A percentile compares a stretch with the other conserved stretches of the same genome.
Conservation (phyloP, 1,140 invertebrate genomes). For the Oryctes rhinoceros region DNA sequence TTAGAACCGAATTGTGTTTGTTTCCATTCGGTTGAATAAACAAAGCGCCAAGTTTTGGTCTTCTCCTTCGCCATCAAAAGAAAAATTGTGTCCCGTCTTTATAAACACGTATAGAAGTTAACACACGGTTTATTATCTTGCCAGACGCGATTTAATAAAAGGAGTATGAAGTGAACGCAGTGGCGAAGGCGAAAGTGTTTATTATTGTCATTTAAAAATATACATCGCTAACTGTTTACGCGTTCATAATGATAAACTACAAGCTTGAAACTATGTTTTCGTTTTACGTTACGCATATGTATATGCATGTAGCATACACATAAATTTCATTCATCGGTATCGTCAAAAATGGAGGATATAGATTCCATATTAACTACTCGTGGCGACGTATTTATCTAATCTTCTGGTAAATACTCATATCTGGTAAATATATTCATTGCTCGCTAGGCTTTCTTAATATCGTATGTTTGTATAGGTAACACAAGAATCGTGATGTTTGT, state of each 20-base stretch:
- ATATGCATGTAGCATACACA: not conserved
- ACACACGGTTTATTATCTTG: not conserved
- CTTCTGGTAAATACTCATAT: constrained; percentile 5
- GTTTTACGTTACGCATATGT: not conserved
- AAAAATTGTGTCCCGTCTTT: constrained; percentile 7
- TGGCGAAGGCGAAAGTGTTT: not conserved
- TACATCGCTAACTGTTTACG: not conserved
- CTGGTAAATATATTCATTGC: not conserved
- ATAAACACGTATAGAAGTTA: not conserved
- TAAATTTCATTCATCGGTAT: not conserved
- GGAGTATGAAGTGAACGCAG: not conserved
- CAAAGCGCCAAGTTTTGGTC: not conserved
- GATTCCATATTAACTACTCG: not conserved
- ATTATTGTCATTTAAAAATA: not conserved
- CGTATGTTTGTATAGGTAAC: not conserved
- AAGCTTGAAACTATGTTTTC: not conserved
- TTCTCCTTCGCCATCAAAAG: not conserved
- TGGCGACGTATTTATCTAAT: not conserved
- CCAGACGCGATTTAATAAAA: not conserved
- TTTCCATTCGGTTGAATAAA: not conserved
- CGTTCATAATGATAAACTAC: not conserved
- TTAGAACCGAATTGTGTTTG: constrained; percentile 16
- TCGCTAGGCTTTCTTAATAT: not conserved
- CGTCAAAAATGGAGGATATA: not conserved
- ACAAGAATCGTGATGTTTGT: not conserved